Conservation (phyloP, 2,113 vertebrate genomes). For the Gymnobelideus leadbeateri region DNA sequence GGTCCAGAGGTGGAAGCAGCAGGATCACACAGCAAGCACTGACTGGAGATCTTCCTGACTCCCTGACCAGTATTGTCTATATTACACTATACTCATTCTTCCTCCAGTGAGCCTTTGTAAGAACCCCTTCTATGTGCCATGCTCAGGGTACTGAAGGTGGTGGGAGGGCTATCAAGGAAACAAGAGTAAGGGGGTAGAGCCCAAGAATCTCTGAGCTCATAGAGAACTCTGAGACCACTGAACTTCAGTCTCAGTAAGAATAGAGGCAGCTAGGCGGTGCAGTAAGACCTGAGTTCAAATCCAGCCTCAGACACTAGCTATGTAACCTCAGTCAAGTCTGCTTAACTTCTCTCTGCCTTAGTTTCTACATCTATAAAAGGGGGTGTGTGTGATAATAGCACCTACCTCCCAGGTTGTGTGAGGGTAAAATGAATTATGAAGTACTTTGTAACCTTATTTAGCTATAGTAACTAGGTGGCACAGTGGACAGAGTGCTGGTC, state of each 20-base stretch:
- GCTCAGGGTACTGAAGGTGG: neutral
- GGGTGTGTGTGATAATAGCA: too few relatives aligned
- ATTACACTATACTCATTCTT: neutral
- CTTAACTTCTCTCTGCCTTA: too few relatives aligned
- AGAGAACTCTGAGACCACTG: neutral
- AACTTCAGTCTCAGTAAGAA: neutral
- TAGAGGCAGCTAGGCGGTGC: neutral
- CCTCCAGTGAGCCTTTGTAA: neutral
- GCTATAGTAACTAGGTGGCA: too few relatives aligned
- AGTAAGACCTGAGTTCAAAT: too few relatives aligned
- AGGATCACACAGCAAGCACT: neutral
- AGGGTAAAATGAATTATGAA: too few relatives aligned
- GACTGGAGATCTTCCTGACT: neutral
- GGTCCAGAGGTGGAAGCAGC: neutral
- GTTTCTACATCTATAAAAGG: too few relatives aligned
- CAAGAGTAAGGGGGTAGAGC: neutral
- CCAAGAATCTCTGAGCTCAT: too few relatives aligned
- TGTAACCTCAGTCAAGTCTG: too few relatives aligned
- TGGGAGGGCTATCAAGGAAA: neutral
- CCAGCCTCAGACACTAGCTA: too few relatives aligned
- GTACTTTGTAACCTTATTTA: too few relatives aligned
- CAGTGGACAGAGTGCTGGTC: too few relatives aligned
- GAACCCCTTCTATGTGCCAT: neutral
- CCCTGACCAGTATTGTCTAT: neutral
- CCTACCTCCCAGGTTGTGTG: too few relatives aligned